These are phyloP conservation scores for Circaetus cinerascens DNA, from an alignment of 2,113 vertebrate genomes.

Conservation along the genomic window DNA sequence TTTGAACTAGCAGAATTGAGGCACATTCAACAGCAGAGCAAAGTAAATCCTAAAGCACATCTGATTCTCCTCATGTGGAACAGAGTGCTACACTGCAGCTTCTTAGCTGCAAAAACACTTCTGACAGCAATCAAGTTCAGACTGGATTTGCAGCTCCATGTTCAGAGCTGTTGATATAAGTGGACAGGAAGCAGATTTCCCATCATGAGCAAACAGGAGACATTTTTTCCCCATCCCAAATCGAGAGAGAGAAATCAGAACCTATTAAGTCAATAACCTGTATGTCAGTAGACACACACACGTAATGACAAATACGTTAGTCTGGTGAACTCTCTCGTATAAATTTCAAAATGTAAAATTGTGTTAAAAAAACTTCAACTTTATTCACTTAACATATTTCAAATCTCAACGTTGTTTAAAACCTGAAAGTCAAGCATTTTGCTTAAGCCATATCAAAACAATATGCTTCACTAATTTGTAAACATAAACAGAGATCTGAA, in stretches of 20 bases:
- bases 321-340: rapidly evolving
- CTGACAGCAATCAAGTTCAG: background rate
- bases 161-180: background rate
- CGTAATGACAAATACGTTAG: background rate
- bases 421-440: background rate
- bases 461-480: background rate
- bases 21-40: background rate
- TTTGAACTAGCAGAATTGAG: background rate
- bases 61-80: constrained; percentile 11
- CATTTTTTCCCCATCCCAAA: background rate
- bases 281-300: background rate
- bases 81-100: background rate
- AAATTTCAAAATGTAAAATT: background rate
- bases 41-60: constrained; percentile 8
- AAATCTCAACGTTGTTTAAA: background rate
- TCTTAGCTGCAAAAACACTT: constrained; percentile 4
- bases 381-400: background rate
- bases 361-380: background rate
- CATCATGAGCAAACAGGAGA: background rate
- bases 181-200: background rate
- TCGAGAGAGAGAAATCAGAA: background rate
- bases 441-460: constrained; percentile 2
- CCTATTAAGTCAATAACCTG: background rate
- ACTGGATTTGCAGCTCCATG: background rate
- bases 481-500: background rate